Evolutionary conservation across 2,797 vertebrate genomes (phyloP).

Genomic region (Aulostomus chinensis): DNA sequence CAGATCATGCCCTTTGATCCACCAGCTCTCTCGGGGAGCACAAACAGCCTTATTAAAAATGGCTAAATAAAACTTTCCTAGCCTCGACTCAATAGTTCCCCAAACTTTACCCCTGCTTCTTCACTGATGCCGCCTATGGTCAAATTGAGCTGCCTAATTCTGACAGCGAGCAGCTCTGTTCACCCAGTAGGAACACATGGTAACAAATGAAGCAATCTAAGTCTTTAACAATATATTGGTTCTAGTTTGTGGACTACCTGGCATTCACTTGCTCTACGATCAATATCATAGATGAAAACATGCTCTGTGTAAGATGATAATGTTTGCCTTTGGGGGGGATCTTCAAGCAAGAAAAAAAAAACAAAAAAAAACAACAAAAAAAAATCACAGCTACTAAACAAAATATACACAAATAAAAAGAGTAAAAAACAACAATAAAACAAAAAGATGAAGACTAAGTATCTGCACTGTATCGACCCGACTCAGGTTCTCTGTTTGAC

Average conservation of each 20-base stretch:
- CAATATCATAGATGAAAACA: conserved; percentile 74
- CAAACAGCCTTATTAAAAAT: conserved; percentile 77
- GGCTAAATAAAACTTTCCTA: conserved; percentile 76
- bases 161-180: conserved; percentile 54
- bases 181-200: conserved; percentile 51
- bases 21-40: conserved; percentile 67
- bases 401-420: conserved; percentile 3
- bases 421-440: background rate
- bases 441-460: background rate
- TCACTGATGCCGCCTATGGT: conserved; percentile 68
- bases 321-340: conserved; percentile 54
- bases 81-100: conserved; percentile 71
- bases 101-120: conserved; percentile 61
- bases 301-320: conserved; percentile 63
- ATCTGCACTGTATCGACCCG: no score
- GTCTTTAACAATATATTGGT: conserved; percentile 70
- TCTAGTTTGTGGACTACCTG: conserved; percentile 70
- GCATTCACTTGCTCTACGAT: conserved; percentile 70
- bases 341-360: conserved; percentile 46
- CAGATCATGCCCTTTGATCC: conserved; percentile 79
- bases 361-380: conserved; percentile 26
- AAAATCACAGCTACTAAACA: background rate
- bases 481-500: no score
- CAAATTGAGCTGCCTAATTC: conserved; percentile 72
- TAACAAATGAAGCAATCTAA: conserved; percentile 72